Conservation (phyloP, 2,888 invertebrate genomes). For the Meiosimyza decipiens region DNA sequence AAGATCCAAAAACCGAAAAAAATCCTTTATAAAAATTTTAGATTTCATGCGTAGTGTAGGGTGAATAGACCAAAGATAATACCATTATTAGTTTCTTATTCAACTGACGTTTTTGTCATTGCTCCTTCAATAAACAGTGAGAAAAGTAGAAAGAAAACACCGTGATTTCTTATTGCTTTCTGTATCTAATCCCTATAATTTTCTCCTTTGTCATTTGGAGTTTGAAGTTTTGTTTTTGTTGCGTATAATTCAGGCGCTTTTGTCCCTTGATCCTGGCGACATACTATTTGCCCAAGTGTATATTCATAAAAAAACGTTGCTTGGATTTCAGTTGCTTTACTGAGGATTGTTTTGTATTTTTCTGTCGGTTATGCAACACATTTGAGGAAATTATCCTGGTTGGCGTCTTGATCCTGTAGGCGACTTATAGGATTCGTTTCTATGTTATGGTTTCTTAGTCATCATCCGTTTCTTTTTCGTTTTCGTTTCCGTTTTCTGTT, state of each 20-base stretch:
- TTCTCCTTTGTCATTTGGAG: constrained; percentile 17
- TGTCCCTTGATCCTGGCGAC: constrained; percentile 29
- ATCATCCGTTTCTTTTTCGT: constrained; percentile 51
- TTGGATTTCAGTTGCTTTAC: background rate
- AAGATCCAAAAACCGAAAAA: too few relatives aligned
- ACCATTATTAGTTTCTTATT: background rate
- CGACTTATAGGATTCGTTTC: background rate
- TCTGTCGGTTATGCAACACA: background rate
- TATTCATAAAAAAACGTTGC: background rate
- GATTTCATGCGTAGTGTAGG: too few relatives aligned
- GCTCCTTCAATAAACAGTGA: constrained; percentile 1
- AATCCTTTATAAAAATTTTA: too few relatives aligned
- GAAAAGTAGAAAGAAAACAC: constrained; percentile 3
- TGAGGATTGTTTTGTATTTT: background rate
- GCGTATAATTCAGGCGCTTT: constrained; percentile 18
- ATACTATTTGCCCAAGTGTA: background rate
- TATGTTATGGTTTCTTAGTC: constrained; percentile 18
- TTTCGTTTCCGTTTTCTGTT: too few relatives aligned
- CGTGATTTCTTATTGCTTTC: constrained; percentile 8
- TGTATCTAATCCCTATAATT: constrained; percentile 23
- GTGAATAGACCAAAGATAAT: too few relatives aligned
- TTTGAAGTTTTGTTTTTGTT: constrained; percentile 4
- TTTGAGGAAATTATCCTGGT: background rate
- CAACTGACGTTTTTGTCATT: constrained; percentile 12
- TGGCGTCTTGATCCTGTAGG: constrained; percentile 15